These are phyloP conservation scores for Teleogryllus occipitalis DNA, from an alignment of 1,140 invertebrate species.

Conservation along the genomic window DNA sequence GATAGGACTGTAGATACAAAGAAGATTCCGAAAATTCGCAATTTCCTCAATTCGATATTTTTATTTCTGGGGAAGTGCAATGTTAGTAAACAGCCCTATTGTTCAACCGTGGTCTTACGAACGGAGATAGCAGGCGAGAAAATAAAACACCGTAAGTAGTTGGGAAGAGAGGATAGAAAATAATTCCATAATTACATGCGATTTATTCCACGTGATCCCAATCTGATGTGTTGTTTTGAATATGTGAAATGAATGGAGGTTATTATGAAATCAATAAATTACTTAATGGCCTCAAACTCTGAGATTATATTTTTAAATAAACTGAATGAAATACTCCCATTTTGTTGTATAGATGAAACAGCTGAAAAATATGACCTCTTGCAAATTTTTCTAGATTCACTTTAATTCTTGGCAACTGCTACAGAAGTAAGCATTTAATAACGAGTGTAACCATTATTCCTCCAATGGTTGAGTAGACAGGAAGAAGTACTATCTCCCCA, in stretches of 20 bases:
- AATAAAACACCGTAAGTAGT: neutral
- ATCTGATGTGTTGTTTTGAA: neutral
- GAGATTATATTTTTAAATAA: neutral
- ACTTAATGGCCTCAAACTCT: neutral
- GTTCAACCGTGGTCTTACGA: neutral
- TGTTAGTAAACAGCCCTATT: neutral
- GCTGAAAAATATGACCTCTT: too few relatives aligned
- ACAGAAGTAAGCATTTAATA: too few relatives aligned
- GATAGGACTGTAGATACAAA: neutral
- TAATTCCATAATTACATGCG: neutral
- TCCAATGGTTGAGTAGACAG: too few relatives aligned
- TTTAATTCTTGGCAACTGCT: too few relatives aligned
- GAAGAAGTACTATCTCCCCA: too few relatives aligned
- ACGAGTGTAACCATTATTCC: too few relatives aligned
- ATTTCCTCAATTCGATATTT: neutral
- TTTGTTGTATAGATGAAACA: too few relatives aligned
- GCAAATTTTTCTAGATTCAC: too few relatives aligned
- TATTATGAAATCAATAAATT: neutral
- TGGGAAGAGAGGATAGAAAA: neutral
- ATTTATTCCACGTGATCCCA: neutral
- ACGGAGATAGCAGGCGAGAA: neutral
- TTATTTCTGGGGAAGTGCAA: neutral
- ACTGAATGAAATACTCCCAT: too few relatives aligned
- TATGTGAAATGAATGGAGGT: neutral
- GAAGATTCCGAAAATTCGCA: neutral